Base-by-base conservation (phyloP, 1,140 invertebrate species). In the Drosophila pachea region DNA sequence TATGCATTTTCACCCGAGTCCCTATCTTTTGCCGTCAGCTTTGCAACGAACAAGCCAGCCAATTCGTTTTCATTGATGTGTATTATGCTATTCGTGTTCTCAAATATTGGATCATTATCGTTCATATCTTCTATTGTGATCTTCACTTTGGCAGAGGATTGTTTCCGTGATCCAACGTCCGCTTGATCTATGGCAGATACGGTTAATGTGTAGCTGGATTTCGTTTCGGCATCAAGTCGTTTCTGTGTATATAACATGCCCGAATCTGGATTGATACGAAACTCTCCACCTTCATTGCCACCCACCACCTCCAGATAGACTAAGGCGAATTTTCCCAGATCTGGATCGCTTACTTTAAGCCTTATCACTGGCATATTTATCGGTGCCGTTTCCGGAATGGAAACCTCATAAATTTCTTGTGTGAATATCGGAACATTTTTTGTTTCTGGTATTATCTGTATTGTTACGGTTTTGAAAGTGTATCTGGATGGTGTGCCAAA, bases 1-100 rank as follows among this genome's bases (percentile, higher is more conserved):
- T 97, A 97, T 11, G 96, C 95, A 90, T 99, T 99, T 83, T 98
- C 97, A 2, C 96, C 97, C 4, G 94, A 94, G 89, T 99, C 98
- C 11, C 91, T 92, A 89, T 99, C 98, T 48, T 92, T 93, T 0
- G 97, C 98, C 12, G 92, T 92, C 0, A 98, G 94, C 74, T 94
- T 95, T 1, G 94, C 93, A 1, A 99, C 95, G 4, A 93, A 92
- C 0, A 94, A 94, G 0, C 97, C 97, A 2, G 94, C 92, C 0
- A 95, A 94, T 88, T 97, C 94, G 89, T 99, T 98, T 90, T 99
- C 97, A 56, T 95, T 93, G 2, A 96, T 89, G 70, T 89, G 92
- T 0, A 95, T 93, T 22, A 92, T 91, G 89, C 92, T 91, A 68
- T 93, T 92, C 7, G 92, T 84, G 45, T 92, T 90, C 56, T 96